Evolutionary conservation across 2,113 vertebrate species (phyloP), one percentile per base, ranked within the genome.

Genomic region (Ammodytes marinus): DNA sequence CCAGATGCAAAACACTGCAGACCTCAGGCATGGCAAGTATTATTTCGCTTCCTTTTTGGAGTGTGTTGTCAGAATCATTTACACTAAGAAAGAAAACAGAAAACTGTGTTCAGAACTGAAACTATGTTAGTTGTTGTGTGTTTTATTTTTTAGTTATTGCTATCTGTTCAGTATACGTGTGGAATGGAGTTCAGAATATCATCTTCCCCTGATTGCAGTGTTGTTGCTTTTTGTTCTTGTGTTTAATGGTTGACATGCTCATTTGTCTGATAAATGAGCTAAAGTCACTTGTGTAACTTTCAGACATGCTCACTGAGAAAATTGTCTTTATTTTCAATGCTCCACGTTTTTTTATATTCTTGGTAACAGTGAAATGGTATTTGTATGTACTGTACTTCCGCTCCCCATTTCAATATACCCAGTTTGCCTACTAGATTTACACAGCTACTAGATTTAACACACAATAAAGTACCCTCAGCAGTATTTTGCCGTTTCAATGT

Each of bases 401-500:
- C 42, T 77, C 53, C 52, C 40, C 75, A 85, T 90, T 90, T 88
- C 64, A 87, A 79, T 86, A 78, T 42, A 63, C 42, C 37, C 47
- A 2, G 42, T 74, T 86, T 79, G 77, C 75, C 86, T 75, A 71
- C 79, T 79, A 73, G 65, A 54, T 86, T 75, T 88, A 88, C n/a
- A n/a, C n/a, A n/a, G n/a, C 86, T 75, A 71, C 79, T 79, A 73
- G 65, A 54, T 86, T 75, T 88, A 88, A 83, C 81, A 72, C 76
- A 83, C 68, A 87, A 88, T 89, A 84, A 88, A 90, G 85, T 83
- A 70, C 27, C 74, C 63, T 19, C 54, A 83, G 74, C 72, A 77
- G 58, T 87, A 72, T 80, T 92, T 88, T 89, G 50, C 82, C 73
- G 80, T 86, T 91, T 80, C 89, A 82, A 93, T 92, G 82, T 52